These are phyloP conservation scores for Latrodectus elegans DNA, from an alignment of 2,888 invertebrate genomes.

Conservation along the genomic window DNA sequence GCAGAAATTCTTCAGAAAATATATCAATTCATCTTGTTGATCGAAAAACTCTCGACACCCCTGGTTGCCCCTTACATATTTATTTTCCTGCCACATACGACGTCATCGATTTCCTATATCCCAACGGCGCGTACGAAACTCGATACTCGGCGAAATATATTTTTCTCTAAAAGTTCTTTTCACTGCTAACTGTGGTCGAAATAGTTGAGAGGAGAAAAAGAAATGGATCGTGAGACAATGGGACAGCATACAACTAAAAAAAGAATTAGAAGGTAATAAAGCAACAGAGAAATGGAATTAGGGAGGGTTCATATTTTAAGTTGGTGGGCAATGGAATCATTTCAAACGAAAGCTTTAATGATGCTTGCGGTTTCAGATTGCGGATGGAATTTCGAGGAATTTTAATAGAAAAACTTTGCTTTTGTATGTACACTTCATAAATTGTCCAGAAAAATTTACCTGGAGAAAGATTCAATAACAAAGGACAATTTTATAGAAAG, in stretches of 20 bases:
- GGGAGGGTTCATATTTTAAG: no score
- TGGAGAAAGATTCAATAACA: not conserved
- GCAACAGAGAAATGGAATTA: no score
- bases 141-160: slow-evolving; percentile 36
- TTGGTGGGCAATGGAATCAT: no score
- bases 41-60: not conserved
- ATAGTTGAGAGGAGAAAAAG: no score
- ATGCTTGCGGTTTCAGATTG: not conserved
- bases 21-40: slow-evolving; percentile 34
- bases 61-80: slow-evolving; percentile 7
- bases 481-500: not conserved
- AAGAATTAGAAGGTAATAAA: no score
- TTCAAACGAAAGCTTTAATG: not conserved
- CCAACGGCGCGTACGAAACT: slow-evolving; percentile 20
- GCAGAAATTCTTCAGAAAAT: slow-evolving; percentile 11
- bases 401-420: slow-evolving; percentile 27
- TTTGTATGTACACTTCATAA: not conserved
- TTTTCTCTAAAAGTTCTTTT: slow-evolving; percentile 4
- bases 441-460: not conserved
- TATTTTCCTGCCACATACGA: not conserved
- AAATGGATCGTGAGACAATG: no score
- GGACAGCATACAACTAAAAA: no score
- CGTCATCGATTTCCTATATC: slow-evolving; percentile 39
- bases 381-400: slow-evolving; percentile 4
- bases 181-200: slow-evolving; percentile 18